A percentile compares a stretch with the other conserved stretches of the same genome.
Conservation (phyloP, 2,113 vertebrate species). For the Mirza zaza region DNA sequence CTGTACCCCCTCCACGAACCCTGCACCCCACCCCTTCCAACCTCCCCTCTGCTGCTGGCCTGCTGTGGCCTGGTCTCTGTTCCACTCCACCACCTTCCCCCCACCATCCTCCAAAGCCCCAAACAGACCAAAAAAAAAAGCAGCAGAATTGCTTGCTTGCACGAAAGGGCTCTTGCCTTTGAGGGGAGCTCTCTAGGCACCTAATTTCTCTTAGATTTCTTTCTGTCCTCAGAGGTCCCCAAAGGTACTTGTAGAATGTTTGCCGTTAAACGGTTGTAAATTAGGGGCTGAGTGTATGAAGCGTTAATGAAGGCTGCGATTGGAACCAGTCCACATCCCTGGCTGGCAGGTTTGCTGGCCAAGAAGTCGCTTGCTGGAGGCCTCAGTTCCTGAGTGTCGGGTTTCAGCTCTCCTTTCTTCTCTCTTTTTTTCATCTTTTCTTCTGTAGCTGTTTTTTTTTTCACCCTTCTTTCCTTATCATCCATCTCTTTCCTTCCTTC, state of each 20-base stretch:
- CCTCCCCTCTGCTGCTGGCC: background rate
- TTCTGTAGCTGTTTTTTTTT: background rate
- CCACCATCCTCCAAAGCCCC: rapidly evolving
- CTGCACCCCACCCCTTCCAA: too few relatives aligned
- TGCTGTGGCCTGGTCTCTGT: background rate
- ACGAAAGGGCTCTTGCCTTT: background rate
- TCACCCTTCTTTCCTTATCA: background rate
- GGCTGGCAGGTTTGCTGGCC: conserved; percentile 77
- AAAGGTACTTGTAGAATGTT: conserved; percentile 76
- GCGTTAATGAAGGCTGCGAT: conserved; percentile 81
- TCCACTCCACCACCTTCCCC: rapidly evolving
- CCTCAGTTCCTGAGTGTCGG: conserved; percentile 75
- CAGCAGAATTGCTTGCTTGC: background rate
- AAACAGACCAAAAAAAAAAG: background rate
- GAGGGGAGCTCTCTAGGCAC: background rate
- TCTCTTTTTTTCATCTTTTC: conserved; percentile 52
- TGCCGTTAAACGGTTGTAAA: conserved; percentile 83
- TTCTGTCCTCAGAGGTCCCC: conserved; percentile 57
- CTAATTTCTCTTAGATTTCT: conserved; percentile 49
- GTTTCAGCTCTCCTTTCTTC: conserved; percentile 78
- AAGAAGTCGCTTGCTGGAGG: conserved; percentile 72
- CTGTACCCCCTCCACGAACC: rapidly evolving
- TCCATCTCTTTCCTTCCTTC: conserved; percentile 9
- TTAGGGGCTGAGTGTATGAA: conserved; percentile 78
- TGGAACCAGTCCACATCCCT: conserved; percentile 78